These are phyloP conservation scores for Macrosoma leucophasiata DNA, from an alignment of 2,888 invertebrate species.

Conservation along the genomic window DNA sequence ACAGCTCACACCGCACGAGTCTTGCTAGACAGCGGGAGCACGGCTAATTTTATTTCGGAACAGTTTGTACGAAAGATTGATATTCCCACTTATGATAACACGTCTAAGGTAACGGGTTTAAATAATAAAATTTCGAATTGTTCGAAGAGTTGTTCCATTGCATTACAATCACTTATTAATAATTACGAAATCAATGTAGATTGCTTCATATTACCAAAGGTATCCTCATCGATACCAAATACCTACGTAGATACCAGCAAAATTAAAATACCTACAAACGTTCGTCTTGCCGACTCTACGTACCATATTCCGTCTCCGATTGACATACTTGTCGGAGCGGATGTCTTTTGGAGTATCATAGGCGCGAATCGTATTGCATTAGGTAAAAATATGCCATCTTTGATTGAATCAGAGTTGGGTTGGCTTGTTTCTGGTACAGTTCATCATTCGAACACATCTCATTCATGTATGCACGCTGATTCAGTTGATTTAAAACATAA, in stretches of 20 bases:
- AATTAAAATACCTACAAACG: too few species aligned
- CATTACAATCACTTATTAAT: neutral
- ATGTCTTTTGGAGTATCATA: too few species aligned
- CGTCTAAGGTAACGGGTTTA: conserved; percentile 27
- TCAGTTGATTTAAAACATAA: too few species aligned
- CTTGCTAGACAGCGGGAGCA: conserved; percentile 20
- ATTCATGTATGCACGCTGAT: too few species aligned
- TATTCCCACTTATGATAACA: conserved; percentile 12
- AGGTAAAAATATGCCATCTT: too few species aligned
- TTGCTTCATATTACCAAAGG: conserved; percentile 37
- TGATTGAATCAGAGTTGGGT: too few species aligned
- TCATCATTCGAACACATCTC: too few species aligned
- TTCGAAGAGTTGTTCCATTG: conserved; percentile 19
- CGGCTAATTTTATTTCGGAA: conserved; percentile 21
- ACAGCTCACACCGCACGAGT: conserved; percentile 8
- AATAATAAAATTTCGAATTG: conserved; percentile 17
- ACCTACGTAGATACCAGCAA: conserved; percentile 3
- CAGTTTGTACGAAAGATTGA: conserved; percentile 21
- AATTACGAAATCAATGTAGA: conserved; percentile 8
- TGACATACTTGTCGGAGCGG: too few species aligned
- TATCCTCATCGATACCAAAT: neutral
- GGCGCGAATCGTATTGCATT: too few species aligned
- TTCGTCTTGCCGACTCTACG: too few species aligned
- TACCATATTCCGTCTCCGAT: too few species aligned
- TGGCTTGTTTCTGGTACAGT: too few species aligned